phyloP scores from a whole-genome alignment of 2,113 vertebrate species.

The Ancistrus triradiatus region DNA sequence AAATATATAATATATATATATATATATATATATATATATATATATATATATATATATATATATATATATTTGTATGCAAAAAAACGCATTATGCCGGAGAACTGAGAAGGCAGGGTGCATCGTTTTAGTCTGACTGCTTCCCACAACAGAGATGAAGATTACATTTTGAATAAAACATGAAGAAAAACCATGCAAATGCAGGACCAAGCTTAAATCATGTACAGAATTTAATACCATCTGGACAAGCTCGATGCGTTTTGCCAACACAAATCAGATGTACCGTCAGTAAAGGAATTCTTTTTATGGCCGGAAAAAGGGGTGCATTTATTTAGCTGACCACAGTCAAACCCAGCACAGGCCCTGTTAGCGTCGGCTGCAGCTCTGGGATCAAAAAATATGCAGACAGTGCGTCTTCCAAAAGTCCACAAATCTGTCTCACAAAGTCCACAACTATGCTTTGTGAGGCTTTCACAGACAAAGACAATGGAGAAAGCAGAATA shows the following conservation, averaged over 20 bases:
- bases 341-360: background rate
- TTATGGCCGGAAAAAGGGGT: slow-evolving; percentile 9
- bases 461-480: too few relatives aligned
- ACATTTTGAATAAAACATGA: slow-evolving; percentile 24
- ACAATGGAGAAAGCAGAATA: too few relatives aligned
- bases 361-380: slow-evolving; percentile 9
- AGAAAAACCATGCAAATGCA: slow-evolving; percentile 1
- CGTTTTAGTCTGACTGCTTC: background rate
- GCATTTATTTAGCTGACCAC: background rate
- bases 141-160: background rate
- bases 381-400: slow-evolving; percentile 24
- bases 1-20: too few relatives aligned
- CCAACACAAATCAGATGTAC: background rate
- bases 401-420: slow-evolving; percentile 18
- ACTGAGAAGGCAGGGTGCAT: background rate
- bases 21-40: too few relatives aligned
- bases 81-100: background rate
- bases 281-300: slow-evolving; percentile 13
- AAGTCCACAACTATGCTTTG: background rate
- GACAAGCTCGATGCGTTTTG: background rate
- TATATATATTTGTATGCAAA: slow-evolving; percentile 3
- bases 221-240: background rate
- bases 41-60: too few relatives aligned
- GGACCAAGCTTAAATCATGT: background rate
- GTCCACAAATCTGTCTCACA: slow-evolving; percentile 25